These are phyloP conservation scores for Nylanderia fulva DNA, from an alignment of 1,140 invertebrate species.

Conservation along the genomic window DNA sequence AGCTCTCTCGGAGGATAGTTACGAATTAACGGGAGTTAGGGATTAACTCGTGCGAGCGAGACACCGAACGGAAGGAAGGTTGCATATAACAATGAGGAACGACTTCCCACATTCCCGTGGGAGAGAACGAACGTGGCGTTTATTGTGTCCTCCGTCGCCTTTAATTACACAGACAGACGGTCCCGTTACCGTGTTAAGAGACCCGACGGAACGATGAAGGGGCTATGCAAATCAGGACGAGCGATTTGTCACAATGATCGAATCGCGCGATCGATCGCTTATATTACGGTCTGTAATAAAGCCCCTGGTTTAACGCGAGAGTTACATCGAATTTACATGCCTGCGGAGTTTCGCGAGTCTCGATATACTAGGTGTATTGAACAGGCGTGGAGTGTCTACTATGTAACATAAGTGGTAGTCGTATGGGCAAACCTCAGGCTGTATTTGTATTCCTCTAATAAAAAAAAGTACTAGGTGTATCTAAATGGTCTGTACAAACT, in stretches of 20 bases:
- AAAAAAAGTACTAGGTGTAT: too few species aligned
- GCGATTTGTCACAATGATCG: background rate
- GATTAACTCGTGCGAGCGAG: slow-evolving; percentile 29
- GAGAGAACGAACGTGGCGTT: slow-evolving; percentile 43
- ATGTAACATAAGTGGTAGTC: too few species aligned
- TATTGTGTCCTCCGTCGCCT: slow-evolving; percentile 10
- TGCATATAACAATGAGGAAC: slow-evolving; percentile 59
- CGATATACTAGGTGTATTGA: too few species aligned
- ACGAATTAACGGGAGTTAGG: slow-evolving; percentile 6
- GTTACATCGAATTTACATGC: slow-evolving; percentile 45
- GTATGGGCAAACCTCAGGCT: too few species aligned
- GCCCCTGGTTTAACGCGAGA: background rate
- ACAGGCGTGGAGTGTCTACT: too few species aligned
- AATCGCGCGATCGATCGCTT: slow-evolving; percentile 11
- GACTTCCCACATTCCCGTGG: slow-evolving; percentile 4
- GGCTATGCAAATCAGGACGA: slow-evolving; percentile 4
- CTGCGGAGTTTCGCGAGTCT: slow-evolving; percentile 27
- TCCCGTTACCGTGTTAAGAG: too few species aligned
- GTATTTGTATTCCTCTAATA: too few species aligned
- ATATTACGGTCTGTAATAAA: slow-evolving; percentile 30
- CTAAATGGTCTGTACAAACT: too few species aligned
- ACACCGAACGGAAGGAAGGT: background rate
- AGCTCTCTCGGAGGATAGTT: slow-evolving; percentile 31
- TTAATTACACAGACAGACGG: slow-evolving; percentile 19
- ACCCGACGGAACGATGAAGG: background rate